phyloP scores from a whole-genome alignment of 2,888 invertebrate genomes.

The Rotaria macrura region DNA sequence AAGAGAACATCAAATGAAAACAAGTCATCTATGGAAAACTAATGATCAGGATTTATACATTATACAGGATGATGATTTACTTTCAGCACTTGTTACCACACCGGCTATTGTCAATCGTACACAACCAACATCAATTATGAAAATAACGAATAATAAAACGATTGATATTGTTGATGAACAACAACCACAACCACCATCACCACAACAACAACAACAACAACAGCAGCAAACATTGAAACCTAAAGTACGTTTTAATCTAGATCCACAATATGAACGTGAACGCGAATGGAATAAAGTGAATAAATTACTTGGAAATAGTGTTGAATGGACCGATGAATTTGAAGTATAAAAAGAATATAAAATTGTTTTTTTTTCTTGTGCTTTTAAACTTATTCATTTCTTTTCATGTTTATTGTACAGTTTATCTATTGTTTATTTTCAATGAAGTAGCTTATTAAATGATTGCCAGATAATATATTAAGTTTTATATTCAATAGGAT shows the following conservation, averaged over 20 bases:
- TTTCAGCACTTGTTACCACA: neutral
- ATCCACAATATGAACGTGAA: conserved; percentile 31
- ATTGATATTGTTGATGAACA: neutral
- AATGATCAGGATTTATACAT: neutral
- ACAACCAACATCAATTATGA: neutral
- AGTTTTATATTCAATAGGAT: neutral
- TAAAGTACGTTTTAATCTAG: conserved; percentile 28
- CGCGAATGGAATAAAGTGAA: conserved; percentile 33
- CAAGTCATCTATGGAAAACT: neutral
- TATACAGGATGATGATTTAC: neutral
- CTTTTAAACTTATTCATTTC: neutral
- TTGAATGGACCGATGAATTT: conserved; percentile 33
- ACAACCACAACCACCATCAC: neutral
- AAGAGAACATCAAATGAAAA: neutral
- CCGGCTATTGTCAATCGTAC: neutral
- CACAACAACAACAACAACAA: neutral
- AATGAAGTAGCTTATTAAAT: neutral
- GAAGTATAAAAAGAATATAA: conserved; percentile 22
- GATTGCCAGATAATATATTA: neutral
- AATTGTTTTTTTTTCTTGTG: neutral
- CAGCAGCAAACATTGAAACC: neutral
- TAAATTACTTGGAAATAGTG: conserved; percentile 30
- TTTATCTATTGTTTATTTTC: neutral
- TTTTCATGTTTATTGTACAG: neutral
- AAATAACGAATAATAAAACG: neutral